Evolutionary conservation across 2,113 vertebrate species (phyloP).

Genomic region (Megaptera novaeangliae): DNA sequence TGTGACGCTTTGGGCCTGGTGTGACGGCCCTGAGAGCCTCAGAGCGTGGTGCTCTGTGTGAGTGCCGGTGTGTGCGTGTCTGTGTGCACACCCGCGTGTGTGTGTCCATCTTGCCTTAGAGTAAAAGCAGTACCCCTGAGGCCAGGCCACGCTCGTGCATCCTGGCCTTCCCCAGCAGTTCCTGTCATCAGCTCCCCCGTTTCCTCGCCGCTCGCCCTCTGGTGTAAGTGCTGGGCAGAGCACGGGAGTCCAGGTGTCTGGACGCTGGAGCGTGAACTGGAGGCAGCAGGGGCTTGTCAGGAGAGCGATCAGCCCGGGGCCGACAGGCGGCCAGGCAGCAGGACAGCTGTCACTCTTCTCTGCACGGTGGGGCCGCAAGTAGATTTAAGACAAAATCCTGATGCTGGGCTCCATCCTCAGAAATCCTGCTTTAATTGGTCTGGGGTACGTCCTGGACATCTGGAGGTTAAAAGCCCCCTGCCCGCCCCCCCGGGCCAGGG

Average conservation of each 20-base stretch:
- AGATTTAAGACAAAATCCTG: background rate
- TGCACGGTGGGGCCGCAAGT: background rate
- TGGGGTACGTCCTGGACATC: background rate
- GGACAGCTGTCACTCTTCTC: background rate
- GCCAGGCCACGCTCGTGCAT: fast-evolving
- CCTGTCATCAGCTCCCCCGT: fast-evolving
- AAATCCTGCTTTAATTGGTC: background rate
- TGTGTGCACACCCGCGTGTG: background rate
- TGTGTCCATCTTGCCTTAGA: background rate
- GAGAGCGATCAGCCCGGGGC: background rate
- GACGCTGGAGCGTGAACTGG: fast-evolving
- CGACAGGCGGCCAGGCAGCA: background rate
- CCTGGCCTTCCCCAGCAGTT: background rate
- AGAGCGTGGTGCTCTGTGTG: background rate
- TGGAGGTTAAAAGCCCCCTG: background rate
- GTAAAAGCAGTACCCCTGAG: background rate
- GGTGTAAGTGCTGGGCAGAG: background rate
- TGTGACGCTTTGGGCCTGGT: background rate
- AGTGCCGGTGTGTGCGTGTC: no score
- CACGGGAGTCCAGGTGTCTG: background rate
- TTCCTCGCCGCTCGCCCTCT: background rate
- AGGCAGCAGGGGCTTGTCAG: background rate
- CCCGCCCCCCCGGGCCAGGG: background rate
- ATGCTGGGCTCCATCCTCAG: background rate
- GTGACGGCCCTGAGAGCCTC: background rate